These are phyloP conservation scores for Ammospiza maritima DNA, from an alignment of 2,797 vertebrate genomes.

Conservation along the genomic window DNA sequence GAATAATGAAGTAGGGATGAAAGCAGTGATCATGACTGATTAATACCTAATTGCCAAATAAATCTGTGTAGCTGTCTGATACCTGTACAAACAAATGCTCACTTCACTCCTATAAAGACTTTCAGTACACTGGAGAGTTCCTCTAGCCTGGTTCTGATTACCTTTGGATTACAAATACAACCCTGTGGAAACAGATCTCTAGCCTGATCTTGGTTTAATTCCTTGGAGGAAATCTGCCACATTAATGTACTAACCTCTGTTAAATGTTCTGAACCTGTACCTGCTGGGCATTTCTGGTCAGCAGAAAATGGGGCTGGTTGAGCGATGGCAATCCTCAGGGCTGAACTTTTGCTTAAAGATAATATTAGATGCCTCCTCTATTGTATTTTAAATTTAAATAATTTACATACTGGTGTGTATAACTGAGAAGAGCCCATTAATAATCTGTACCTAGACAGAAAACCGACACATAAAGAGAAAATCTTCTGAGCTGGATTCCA, in stretches of 20 bases:
- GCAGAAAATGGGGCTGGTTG: background rate
- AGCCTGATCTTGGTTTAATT: background rate
- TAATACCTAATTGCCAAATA: slow-evolving; percentile 19
- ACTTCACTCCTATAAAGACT: background rate
- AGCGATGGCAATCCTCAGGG: background rate
- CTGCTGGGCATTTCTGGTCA: background rate
- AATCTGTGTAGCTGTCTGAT: background rate
- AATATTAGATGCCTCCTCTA: background rate
- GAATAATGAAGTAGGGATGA: slow-evolving; percentile 67
- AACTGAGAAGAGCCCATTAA: background rate
- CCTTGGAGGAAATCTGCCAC: background rate
- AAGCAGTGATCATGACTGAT: slow-evolving; percentile 46
- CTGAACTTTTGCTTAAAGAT: background rate
- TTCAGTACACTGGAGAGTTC: background rate
- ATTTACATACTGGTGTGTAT: background rate
- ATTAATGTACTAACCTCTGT: background rate
- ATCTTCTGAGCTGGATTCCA: background rate
- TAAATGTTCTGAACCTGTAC: background rate
- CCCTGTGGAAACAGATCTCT: background rate
- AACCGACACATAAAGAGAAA: background rate
- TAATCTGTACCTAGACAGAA: background rate
- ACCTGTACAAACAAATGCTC: background rate
- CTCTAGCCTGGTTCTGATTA: background rate
- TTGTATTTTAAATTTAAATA: background rate
- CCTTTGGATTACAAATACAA: background rate